Conservation (phyloP, 2,888 invertebrate genomes). For the Plemyria rubiginata region DNA sequence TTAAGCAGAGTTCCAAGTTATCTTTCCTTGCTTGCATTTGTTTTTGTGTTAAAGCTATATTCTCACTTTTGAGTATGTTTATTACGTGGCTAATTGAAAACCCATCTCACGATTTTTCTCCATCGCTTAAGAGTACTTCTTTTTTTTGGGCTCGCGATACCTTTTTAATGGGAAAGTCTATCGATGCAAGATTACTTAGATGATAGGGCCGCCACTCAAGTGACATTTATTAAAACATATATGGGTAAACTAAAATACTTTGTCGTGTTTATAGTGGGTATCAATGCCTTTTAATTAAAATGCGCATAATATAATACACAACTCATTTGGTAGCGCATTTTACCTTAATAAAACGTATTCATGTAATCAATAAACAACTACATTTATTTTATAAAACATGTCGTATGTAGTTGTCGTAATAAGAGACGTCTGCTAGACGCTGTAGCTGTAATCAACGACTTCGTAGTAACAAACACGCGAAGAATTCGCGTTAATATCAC, state of each 20-base stretch:
- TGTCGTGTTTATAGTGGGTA: background rate
- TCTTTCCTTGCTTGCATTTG: no score
- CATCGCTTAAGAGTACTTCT: no score
- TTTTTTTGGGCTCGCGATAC: no score
- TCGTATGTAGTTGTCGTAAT: background rate
- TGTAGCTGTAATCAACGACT: background rate
- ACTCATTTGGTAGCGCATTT: background rate
- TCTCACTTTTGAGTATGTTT: no score
- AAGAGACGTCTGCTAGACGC: background rate
- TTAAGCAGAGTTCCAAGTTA: no score
- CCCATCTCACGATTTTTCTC: no score
- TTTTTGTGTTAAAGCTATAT: no score
- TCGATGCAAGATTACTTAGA: background rate
- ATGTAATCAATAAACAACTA: background rate
- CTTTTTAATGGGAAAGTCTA: background rate
- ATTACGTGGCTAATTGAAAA: no score
- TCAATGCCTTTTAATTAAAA: background rate
- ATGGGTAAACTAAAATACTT: background rate
- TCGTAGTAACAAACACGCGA: background rate
- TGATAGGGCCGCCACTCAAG: background rate
- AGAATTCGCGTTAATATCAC: background rate
- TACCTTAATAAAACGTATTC: background rate
- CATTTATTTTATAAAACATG: background rate
- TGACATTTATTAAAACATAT: background rate
- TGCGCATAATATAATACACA: background rate